Base-by-base conservation (phyloP, 1,140 invertebrate genomes). In the Melanaphis sacchari region DNA sequence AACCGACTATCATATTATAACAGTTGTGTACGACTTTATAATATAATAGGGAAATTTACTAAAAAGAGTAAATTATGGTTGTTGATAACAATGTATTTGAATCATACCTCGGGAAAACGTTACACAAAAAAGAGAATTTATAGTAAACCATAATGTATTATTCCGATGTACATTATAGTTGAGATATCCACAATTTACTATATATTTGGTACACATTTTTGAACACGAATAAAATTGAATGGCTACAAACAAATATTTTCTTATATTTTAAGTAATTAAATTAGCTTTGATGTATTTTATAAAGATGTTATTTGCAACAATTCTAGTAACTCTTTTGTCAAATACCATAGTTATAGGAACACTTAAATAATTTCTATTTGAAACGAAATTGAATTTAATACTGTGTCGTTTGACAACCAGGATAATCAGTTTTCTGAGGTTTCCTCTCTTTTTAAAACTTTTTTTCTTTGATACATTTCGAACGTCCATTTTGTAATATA, bases 351-450 rank as follows among this genome's bases (percentile, higher is more conserved):
- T n/a, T 76, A 15, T 76, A 21, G n/a, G 31, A 76, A 76, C 31
- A 76, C 59, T 66, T 66, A 76, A 76, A 76, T n/a, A n/a, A 76
- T 76, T 76, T 76, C 31, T 76, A 76, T 76, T 76, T n/a, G 31
- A 76, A 76, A 76, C 59, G 5, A 76, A 76, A 76, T 76, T 76
- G 59, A 76, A 76, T 76, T 76, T 76, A n/a, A 76, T 76, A 15
- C 59, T 18, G 15, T 36, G 11, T n/a, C 31, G 15, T n/a, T 76
- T n/a, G 59, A 76, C n/a, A 76, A 21, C 15, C 59, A 76, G 31
- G 59, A 66, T 15, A 76, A 36, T 76, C 15, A 76, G 5, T 66
- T 66, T n/a, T 0, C 59, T n/a, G 11, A 4, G 59, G n/a, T 66
- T 66, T 66, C 9, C 59, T 76, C n/a, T 76, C 15, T 36, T 76